Evolutionary conservation across 2,888 invertebrate genomes (phyloP), one percentile per base, ranked within the genome.

Genomic region (Argyresthia albistria): DNA sequence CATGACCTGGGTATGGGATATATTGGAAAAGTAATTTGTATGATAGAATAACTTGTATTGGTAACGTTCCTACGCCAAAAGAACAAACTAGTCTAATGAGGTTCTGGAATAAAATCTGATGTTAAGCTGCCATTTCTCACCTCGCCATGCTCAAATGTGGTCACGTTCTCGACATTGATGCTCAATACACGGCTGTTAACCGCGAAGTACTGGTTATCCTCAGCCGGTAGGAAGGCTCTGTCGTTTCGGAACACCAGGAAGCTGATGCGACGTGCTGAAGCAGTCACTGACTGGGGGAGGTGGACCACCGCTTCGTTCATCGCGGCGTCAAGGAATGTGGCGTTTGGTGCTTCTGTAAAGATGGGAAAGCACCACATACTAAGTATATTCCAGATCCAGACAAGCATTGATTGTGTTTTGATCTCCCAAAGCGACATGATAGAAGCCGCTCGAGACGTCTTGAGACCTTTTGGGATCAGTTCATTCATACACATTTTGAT

Each of bases 161-260:
- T 79, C 35, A 80, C 54, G 43, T 86, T 71, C 54, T 81, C 74
- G 0, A 86, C 72, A 37, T 81, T 86, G 57, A 87, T 69, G 59
- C 84, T 90, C 4, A 91, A 69, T 0, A 91, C 79, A 16, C 81
- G 67, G 57, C 89, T 88, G 62, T 81, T 83, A 49, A 88, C 81
- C 35, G 59, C 48, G 55, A 50, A 55, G 35, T 58, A 58, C 12
- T 61, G 14, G 25, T 15, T 53, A n/a, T 12, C 39, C 16, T 50
- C 50, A 42, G 50, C 39, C 10, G 48, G 47, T 0, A 35, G 70
- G 64, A 88, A 88, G 46, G 88, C 87, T 15, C 79, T 70, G 58
- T 86, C 82, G 58, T 80, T 86, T 2, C 84, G 66, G 65, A 87
- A 88, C 49, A 83, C 77, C 9, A 88, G 80, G 65, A 88, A 88